These are phyloP conservation scores for Brachypodius melanocephalos DNA, from an alignment of 2,113 vertebrate genomes.

Conservation along the genomic window DNA sequence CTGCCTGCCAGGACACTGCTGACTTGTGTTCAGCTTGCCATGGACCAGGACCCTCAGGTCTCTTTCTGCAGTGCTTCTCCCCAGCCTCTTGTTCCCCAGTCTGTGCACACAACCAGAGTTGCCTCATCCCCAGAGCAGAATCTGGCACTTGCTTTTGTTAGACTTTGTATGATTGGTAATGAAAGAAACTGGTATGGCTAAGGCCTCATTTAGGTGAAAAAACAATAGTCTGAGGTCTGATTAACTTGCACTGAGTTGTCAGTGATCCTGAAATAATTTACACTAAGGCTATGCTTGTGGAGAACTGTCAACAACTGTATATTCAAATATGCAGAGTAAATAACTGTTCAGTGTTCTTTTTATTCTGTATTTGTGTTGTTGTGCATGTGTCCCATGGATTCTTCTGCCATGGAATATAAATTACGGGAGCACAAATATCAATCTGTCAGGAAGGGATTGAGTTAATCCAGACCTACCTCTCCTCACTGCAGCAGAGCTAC, in stretches of 20 bases:
- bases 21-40: rapidly evolving
- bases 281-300: background rate
- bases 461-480: background rate
- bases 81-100: background rate
- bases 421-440: background rate
- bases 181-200: background rate
- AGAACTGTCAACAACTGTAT: background rate
- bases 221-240: background rate
- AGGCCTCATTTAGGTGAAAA: background rate
- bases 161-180: rapidly evolving
- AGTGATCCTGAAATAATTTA: background rate
- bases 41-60: rapidly evolving
- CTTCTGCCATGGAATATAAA: background rate
- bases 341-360: background rate
- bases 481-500: background rate
- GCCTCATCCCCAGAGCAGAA: background rate
- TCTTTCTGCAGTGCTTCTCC: background rate
- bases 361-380: background rate
- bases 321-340: background rate
- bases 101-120: background rate
- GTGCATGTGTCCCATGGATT: background rate
- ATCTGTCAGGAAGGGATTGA: background rate
- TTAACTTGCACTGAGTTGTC: background rate
- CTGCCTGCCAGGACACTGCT: background rate
- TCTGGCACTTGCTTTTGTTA: rapidly evolving